phyloP scores from a whole-genome alignment of 2,113 vertebrate species.

The Benitochromis conjunctus region DNA sequence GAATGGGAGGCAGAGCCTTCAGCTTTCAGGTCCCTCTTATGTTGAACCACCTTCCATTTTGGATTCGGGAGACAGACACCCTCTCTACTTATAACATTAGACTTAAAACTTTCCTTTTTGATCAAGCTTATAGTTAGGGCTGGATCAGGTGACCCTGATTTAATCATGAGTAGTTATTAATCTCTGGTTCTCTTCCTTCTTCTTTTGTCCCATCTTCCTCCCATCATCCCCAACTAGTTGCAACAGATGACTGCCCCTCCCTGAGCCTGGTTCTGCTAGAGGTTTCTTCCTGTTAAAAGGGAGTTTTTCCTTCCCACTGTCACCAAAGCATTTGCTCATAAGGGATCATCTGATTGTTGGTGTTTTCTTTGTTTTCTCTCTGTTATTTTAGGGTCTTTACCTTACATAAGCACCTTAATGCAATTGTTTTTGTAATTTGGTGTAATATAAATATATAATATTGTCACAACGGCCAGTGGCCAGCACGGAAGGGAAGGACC shows the following conservation, averaged over 20 bases:
- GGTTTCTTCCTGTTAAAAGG: not conserved
- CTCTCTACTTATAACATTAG: not conserved
- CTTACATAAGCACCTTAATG: not conserved
- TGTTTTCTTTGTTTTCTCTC: not conserved
- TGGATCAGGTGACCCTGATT: not conserved
- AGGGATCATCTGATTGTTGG: not conserved
- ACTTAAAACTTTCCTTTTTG: not conserved
- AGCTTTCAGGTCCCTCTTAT: not conserved
- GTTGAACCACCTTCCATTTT: not conserved
- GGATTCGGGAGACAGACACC: accelerated
- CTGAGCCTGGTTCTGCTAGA: not conserved
- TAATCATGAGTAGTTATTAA: not conserved
- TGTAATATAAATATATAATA: not conserved
- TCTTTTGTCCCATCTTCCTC: not conserved
- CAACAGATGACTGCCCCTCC: not conserved
- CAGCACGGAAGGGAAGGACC: too few species aligned
- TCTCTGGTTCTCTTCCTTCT: not conserved
- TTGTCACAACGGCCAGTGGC: too few species aligned
- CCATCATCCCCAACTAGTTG: not conserved
- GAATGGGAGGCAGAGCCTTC: not conserved
- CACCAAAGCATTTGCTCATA: not conserved
- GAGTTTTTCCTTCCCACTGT: not conserved
- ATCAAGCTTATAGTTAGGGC: not conserved
- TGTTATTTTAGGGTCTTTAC: not conserved
- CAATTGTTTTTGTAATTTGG: not conserved